Percentiles rank a stretch among this genome's conserved stretches.
phyloP scores from a whole-genome alignment of 2,797 vertebrate species.

The Semaprochilodus insignis region DNA sequence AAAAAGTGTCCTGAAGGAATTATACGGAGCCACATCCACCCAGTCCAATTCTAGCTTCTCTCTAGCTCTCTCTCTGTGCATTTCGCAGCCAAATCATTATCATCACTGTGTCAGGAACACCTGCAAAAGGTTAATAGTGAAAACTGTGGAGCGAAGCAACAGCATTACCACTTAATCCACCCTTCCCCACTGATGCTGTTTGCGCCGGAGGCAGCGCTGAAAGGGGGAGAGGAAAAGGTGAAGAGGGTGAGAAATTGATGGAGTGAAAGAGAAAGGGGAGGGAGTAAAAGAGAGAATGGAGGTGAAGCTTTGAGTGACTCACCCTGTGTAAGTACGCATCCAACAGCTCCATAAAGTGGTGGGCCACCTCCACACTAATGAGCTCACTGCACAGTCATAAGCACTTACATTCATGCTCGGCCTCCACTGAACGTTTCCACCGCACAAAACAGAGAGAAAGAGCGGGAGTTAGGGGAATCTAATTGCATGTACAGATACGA shows the following conservation, averaged over 20 bases:
- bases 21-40: conserved; percentile 24
- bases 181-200: conserved; percentile 41
- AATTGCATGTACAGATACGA: conserved; percentile 1
- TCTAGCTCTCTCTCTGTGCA: conserved; percentile 10
- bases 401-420: conserved; percentile 41
- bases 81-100: conserved; percentile 32
- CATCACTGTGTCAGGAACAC: conserved; percentile 49
- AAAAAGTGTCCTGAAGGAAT: conserved; percentile 23
- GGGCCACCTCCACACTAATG: conserved; percentile 63
- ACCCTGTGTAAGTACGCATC: conserved; percentile 59
- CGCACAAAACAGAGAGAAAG: conserved; percentile 19
- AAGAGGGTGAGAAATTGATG: conserved; percentile 57
- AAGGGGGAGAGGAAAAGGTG: conserved; percentile 52
- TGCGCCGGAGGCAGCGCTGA: conserved; percentile 43
- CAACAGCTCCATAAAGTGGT: conserved; percentile 59
- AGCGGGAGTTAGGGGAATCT: conserved; percentile 6
- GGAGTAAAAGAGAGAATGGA: conserved; percentile 59
- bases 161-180: conserved; percentile 54
- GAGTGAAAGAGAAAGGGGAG: conserved; percentile 49
- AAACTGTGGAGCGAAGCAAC: conserved; percentile 40
- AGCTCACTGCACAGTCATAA: conserved; percentile 62
- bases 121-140: conserved; percentile 56
- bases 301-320: conserved; percentile 61
- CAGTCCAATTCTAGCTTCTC: background rate
- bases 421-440: conserved; percentile 45